Evolutionary conservation across 2,113 vertebrate genomes (phyloP).

Genomic region (Platichthys stellatus): DNA sequence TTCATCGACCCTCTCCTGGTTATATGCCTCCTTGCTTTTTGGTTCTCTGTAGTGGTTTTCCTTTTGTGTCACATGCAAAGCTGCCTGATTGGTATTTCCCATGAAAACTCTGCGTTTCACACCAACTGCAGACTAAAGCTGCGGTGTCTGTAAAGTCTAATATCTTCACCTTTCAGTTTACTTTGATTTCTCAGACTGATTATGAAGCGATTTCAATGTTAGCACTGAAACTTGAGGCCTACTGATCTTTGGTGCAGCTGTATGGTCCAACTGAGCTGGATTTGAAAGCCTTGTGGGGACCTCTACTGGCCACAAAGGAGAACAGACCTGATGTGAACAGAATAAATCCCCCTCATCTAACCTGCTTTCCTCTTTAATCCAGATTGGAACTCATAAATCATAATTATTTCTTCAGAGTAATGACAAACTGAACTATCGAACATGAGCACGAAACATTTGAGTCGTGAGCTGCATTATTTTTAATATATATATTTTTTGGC

Average conservation of each 20-base stretch:
- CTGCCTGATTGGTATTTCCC: slow-evolving; percentile 59
- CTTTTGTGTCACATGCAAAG: slow-evolving; percentile 79
- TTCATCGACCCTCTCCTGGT: slow-evolving; percentile 53
- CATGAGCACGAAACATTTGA: slow-evolving; percentile 10
- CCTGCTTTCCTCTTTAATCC: background rate
- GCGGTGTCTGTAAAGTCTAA: slow-evolving; percentile 18
- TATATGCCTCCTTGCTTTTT: slow-evolving; percentile 33
- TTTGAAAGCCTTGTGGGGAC: slow-evolving; percentile 62
- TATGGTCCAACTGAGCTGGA: slow-evolving; percentile 37
- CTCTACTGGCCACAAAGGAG: slow-evolving; percentile 69
- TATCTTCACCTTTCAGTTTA: background rate
- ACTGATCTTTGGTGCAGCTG: slow-evolving; percentile 73
- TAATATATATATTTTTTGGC: slow-evolving; percentile 55
- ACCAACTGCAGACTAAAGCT: slow-evolving; percentile 19
- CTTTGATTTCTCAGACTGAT: slow-evolving; percentile 6
- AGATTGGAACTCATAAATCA: slow-evolving; percentile 26
- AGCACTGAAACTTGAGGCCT: slow-evolving; percentile 42
- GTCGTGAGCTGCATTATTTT: background rate
- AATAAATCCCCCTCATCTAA: background rate
- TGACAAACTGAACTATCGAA: slow-evolving; percentile 19
- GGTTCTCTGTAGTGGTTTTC: slow-evolving; percentile 65
- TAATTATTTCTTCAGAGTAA: background rate
- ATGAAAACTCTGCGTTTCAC: slow-evolving; percentile 47
- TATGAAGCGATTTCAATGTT: slow-evolving; percentile 19
- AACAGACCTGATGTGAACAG: slow-evolving; percentile 30